These are phyloP conservation scores for Penaeus japonicus DNA, from an alignment of 1,140 invertebrate genomes.

Conservation along the genomic window DNA sequence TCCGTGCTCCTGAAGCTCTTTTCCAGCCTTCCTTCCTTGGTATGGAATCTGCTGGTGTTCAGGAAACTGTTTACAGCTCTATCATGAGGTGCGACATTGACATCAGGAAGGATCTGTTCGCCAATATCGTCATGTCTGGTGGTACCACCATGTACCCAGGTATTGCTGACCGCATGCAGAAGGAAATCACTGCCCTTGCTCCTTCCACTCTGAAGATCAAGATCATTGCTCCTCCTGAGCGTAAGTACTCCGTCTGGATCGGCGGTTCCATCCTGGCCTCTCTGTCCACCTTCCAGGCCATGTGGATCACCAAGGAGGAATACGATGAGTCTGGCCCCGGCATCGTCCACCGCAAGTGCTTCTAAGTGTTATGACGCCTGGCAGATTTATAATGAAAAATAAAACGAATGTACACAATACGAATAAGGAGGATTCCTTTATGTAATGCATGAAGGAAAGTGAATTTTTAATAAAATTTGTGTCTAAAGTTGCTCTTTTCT, in stretches of 20 bases:
- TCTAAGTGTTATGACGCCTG: constrained; percentile 63
- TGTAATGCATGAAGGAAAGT: too few species aligned
- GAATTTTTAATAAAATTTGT: too few species aligned
- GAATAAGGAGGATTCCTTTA: too few species aligned
- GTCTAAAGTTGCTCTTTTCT: too few species aligned
- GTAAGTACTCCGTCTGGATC: not conserved
- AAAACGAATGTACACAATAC: too few species aligned
- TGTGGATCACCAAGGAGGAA: constrained; percentile 85
- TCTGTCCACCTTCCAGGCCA: constrained; percentile 88
- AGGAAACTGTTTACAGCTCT: too few species aligned
- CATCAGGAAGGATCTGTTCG: constrained; percentile 81
- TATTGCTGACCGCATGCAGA: constrained; percentile 71
- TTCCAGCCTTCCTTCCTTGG: too few species aligned
- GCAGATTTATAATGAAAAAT: too few species aligned
- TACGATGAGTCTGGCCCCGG: constrained; percentile 70
- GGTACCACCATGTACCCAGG: constrained; percentile 73
- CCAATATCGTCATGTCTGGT: constrained; percentile 73
- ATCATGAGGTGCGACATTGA: constrained; percentile 76
- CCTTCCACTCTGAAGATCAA: constrained; percentile 86
- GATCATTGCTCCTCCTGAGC: constrained; percentile 68
- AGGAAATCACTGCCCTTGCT: constrained; percentile 78
- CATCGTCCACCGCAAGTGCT: constrained; percentile 71
- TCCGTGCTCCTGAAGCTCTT: too few species aligned
- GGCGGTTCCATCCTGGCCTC: constrained; percentile 75
- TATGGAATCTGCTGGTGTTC: too few species aligned